Evolutionary conservation across 2,113 vertebrate genomes (phyloP).

Genomic region (Brachypodius melanocephalos): DNA sequence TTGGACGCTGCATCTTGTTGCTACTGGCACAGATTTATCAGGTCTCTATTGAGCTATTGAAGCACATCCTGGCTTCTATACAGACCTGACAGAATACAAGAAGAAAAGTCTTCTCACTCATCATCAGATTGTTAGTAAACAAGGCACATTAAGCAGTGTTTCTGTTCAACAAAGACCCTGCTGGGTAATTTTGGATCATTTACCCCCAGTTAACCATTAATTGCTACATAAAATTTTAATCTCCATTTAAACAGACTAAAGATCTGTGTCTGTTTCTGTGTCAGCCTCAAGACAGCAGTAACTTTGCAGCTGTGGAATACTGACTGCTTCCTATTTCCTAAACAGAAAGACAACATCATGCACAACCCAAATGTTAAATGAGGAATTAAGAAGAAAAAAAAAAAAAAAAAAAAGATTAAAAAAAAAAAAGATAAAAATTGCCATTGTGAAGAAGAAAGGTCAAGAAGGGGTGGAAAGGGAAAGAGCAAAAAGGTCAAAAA

Average conservation of each 20-base stretch:
- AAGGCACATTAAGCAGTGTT: slow-evolving; percentile 45
- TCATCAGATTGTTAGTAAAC: slow-evolving; percentile 44
- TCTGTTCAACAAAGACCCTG: slow-evolving; percentile 40
- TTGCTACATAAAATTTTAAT: slow-evolving; percentile 69
- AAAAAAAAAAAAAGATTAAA: neutral
- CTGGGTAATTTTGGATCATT: slow-evolving; percentile 61
- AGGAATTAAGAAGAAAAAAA: neutral
- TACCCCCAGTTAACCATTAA: slow-evolving; percentile 66
- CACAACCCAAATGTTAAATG: neutral
- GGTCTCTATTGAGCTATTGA: neutral
- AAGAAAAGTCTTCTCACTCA: neutral
- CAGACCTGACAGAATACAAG: neutral
- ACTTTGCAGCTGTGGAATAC: slow-evolving; percentile 49
- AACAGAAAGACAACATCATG: neutral
- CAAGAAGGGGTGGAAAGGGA: neutral
- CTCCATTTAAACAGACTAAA: slow-evolving; percentile 59
- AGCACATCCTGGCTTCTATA: neutral
- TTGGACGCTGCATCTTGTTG: neutral
- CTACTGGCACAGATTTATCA: neutral
- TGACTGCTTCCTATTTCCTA: neutral
- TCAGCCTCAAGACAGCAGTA: slow-evolving; percentile 59
- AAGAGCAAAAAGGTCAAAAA: neutral
- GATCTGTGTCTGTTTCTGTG: slow-evolving; percentile 25
- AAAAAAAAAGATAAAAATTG: neutral
- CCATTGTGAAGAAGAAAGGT: neutral